A percentile compares a stretch with the other conserved stretches of the same genome.
Evolutionary conservation across 2,797 vertebrate genomes (phyloP).

Genomic region (Bovichtus variegatus): DNA sequence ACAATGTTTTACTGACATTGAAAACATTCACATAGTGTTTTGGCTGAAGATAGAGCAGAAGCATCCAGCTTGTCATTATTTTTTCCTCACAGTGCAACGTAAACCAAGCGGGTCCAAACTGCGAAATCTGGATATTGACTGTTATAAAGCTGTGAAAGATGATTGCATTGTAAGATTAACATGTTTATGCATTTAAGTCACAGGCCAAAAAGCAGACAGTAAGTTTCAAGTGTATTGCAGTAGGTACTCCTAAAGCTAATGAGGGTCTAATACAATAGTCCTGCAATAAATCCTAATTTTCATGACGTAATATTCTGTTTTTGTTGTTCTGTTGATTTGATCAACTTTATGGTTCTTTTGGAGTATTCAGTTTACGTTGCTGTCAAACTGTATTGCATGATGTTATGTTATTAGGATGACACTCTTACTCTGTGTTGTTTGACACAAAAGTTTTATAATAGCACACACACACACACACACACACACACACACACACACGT

Average conservation of each 20-base stretch:
- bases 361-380: neutral
- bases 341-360: neutral
- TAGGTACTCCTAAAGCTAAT: neutral
- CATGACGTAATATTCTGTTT: neutral
- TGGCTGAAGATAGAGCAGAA: conserved; percentile 6
- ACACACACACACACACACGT: no score
- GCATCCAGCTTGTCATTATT: conserved; percentile 13
- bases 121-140: neutral
- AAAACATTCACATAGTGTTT: conserved; percentile 45
- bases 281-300: neutral
- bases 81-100: neutral
- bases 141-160: conserved; percentile 3
- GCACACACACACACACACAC: neutral
- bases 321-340: neutral
- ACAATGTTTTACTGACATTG: conserved; percentile 46
- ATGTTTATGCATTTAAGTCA: neutral
- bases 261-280: neutral
- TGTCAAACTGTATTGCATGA: neutral
- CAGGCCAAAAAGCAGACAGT: neutral
- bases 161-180: neutral
- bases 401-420: neutral
- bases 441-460: neutral
- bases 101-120: conserved; percentile 5
- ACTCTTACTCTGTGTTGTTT: no score
- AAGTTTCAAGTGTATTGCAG: neutral